These are phyloP conservation scores for Calyptomena viridis DNA, from an alignment of 2,113 vertebrate genomes.

Conservation along the genomic window DNA sequence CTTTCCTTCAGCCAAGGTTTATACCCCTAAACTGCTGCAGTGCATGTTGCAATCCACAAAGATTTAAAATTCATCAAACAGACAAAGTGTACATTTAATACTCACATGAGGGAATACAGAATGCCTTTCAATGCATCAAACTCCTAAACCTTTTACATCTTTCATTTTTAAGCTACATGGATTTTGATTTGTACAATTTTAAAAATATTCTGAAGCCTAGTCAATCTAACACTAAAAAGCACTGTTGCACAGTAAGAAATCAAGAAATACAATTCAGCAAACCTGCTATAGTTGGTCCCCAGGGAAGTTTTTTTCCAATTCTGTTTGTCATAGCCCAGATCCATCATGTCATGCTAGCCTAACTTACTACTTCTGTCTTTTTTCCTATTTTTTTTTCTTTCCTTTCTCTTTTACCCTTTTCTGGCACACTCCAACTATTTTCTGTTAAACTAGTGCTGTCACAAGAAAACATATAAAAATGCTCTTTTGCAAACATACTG, in stretches of 20 bases:
- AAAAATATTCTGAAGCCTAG: constrained; percentile 84
- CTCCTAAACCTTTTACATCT: constrained; percentile 84
- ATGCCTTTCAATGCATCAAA: constrained; percentile 83
- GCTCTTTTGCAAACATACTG: constrained; percentile 85
- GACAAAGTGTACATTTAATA: constrained; percentile 83
- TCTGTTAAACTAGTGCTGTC: constrained; percentile 88
- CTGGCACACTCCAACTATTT: constrained; percentile 88
- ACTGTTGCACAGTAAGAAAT: constrained; percentile 85
- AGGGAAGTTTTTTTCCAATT: constrained; percentile 87
- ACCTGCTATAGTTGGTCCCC: constrained; percentile 81
- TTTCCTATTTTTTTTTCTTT: constrained; percentile 44
- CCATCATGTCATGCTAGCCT: constrained; percentile 87
- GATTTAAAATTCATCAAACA: constrained; percentile 81
- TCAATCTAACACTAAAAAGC: constrained; percentile 85
- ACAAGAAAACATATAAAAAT: constrained; percentile 90
- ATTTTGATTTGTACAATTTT: constrained; percentile 87
- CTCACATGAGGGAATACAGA: constrained; percentile 80
- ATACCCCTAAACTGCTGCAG: constrained; percentile 45
- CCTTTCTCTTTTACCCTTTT: constrained; percentile 52
- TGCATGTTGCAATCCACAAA: constrained; percentile 64
- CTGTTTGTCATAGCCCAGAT: constrained; percentile 93
- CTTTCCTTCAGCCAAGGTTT: constrained; percentile 52
- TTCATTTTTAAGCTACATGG: constrained; percentile 86
- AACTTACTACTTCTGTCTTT: constrained; percentile 80
- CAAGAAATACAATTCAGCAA: constrained; percentile 86